Evolutionary conservation across 1,140 invertebrate species (phyloP).

Genomic region (Dreissena polymorpha): DNA sequence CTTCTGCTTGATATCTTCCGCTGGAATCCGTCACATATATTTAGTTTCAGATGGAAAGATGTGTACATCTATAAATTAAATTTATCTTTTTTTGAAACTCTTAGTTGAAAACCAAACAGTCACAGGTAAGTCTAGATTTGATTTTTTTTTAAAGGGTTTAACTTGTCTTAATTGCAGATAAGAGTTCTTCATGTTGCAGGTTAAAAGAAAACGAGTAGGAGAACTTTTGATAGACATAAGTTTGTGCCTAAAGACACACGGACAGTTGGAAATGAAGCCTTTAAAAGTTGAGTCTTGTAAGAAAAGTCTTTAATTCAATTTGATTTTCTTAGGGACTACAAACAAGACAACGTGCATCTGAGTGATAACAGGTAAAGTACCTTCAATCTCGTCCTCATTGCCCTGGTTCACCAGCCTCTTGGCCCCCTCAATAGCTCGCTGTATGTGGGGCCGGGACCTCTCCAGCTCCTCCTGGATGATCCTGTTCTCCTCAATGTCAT

Average conservation of each 20-base stretch:
- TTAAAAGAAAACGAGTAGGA: no score
- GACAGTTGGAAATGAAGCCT: no score
- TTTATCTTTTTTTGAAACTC: not conserved
- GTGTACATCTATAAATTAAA: not conserved
- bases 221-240: no score
- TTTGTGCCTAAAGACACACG: no score
- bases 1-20: conserved; percentile 93
- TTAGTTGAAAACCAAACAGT: no score
- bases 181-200: no score
- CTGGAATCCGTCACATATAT: conserved; percentile 54
- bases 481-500: conserved; percentile 97
- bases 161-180: no score
- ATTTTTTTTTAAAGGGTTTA: not conserved
- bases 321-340: no score
- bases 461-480: conserved; percentile 94
- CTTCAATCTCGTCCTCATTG: conserved; percentile 92
- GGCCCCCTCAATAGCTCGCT: conserved; percentile 95
- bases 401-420: conserved; percentile 96
- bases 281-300: no score
- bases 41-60: not conserved
- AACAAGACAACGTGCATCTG: no score
- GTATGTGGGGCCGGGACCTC: conserved; percentile 94
- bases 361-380: no score
- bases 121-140: not conserved
- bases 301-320: no score